Conservation (phyloP, 2,888 invertebrate genomes). For the Strigamia crassipes region DNA sequence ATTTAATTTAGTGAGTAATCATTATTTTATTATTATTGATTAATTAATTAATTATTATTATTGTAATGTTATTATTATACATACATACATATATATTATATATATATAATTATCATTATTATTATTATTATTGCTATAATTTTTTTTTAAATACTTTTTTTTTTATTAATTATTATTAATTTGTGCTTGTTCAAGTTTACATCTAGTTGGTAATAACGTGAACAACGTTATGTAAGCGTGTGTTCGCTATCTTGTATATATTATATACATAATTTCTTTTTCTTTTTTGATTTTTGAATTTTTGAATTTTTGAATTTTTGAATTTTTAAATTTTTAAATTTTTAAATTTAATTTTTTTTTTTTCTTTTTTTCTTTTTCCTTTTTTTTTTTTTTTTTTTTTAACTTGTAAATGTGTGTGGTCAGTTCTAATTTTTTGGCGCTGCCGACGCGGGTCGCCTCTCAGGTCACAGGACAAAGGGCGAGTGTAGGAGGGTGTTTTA, state of each 20-base stretch:
- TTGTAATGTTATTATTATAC: slow-evolving; percentile 30
- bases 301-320: neutral
- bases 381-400: slow-evolving; percentile 24
- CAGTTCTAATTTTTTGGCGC: slow-evolving; percentile 36
- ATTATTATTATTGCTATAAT: neutral
- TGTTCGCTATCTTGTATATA: slow-evolving; percentile 23
- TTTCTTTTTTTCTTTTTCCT: neutral
- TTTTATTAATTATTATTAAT: neutral
- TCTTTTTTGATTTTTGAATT: neutral
- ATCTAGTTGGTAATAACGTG: slow-evolving; percentile 19
- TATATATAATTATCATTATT: slow-evolving; percentile 17
- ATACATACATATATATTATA: neutral
- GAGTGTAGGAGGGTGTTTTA: slow-evolving; percentile 29
- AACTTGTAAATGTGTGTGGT: neutral
- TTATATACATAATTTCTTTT: slow-evolving; percentile 5
- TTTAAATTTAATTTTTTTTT: slow-evolving; percentile 19
- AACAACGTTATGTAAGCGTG: slow-evolving; percentile 24
- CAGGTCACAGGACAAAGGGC: slow-evolving; percentile 42
- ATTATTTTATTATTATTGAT: slow-evolving; percentile 26
- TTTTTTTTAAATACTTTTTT: neutral
- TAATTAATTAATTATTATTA: slow-evolving; percentile 18
- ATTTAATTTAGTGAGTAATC: slow-evolving; percentile 34
- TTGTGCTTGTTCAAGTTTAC: slow-evolving; percentile 40
- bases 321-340: neutral
- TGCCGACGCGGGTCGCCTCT: slow-evolving; percentile 42